These are phyloP conservation scores for Carassius auratus DNA, from an alignment of 2,113 vertebrate genomes.

Conservation along the genomic window DNA sequence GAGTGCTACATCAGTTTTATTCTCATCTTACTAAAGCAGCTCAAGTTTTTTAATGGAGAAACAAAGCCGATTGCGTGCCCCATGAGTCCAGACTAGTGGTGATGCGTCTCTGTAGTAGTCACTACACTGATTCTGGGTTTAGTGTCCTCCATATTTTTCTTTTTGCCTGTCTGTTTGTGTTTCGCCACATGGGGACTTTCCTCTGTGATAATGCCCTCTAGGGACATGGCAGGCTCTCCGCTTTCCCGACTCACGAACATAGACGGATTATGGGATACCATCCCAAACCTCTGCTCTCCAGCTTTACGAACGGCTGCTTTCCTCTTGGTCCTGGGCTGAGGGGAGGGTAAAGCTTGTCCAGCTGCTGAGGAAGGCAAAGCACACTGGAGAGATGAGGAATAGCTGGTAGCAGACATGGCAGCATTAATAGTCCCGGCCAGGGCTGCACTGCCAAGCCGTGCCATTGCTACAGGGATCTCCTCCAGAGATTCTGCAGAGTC, in stretches of 20 bases:
- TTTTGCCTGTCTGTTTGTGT: constrained; percentile 71
- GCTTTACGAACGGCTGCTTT: constrained; percentile 58
- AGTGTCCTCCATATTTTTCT: constrained; percentile 60
- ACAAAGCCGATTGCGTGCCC: neutral
- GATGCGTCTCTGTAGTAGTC: neutral
- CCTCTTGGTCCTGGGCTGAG: constrained; percentile 72
- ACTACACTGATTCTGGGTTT: constrained; percentile 46
- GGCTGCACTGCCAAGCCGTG: constrained; percentile 79
- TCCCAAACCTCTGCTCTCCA: constrained; percentile 70
- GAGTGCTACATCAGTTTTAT: constrained; percentile 37
- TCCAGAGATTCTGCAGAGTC: constrained; percentile 88
- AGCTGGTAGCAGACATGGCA: constrained; percentile 39
- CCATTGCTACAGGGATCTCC: constrained; percentile 87
- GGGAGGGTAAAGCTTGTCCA: constrained; percentile 53
- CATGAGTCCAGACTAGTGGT: neutral
- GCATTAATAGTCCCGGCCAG: constrained; percentile 36
- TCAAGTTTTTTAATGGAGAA: neutral
- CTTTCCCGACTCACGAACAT: constrained; percentile 85
- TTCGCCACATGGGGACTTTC: constrained; percentile 51
- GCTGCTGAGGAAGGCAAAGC: constrained; percentile 18
- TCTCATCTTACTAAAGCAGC: neutral
- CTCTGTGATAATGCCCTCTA: neutral
- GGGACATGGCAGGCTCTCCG: constrained; percentile 61
- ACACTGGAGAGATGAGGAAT: constrained; percentile 41
- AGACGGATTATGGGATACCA: constrained; percentile 68